Conservation (phyloP, 2,888 invertebrate genomes). For the Nymphalis urticae region DNA sequence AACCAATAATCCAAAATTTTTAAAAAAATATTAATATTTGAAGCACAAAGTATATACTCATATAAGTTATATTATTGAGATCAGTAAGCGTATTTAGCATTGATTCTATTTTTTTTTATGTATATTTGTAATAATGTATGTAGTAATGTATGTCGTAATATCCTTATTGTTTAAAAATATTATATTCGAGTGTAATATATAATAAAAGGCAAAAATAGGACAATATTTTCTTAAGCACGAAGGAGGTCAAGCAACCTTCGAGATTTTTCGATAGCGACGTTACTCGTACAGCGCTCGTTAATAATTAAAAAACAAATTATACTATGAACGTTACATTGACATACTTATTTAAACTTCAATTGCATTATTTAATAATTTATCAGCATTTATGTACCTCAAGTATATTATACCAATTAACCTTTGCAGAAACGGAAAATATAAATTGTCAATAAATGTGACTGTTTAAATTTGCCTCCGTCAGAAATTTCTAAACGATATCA, state of each 20-base stretch:
- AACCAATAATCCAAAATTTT: no score
- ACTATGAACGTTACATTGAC: constrained; percentile 63
- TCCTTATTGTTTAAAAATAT: no score
- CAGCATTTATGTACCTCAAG: neutral
- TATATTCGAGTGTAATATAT: neutral
- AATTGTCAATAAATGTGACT: no score
- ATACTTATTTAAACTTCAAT: constrained; percentile 39
- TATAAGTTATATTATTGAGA: no score
- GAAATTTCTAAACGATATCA: no score
- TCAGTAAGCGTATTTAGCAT: no score
- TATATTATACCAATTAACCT: neutral
- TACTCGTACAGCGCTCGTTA: constrained; percentile 45
- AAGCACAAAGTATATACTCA: no score
- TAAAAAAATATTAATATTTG: no score
- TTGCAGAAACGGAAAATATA: neutral
- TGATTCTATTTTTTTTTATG: constrained; percentile 35
- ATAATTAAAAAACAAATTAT: constrained; percentile 51
- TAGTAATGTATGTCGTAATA: no score
- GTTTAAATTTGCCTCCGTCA: no score
- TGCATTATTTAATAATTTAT: neutral
- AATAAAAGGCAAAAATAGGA: constrained; percentile 10
- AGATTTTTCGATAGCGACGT: constrained; percentile 58
- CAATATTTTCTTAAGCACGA: constrained; percentile 56
- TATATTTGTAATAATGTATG: neutral
- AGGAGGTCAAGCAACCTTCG: constrained; percentile 59